A percentile compares a stretch with the other conserved stretches of the same genome.
phyloP scores from a whole-genome alignment of 2,797 vertebrate species.

The Rhabdomys pumilio region DNA sequence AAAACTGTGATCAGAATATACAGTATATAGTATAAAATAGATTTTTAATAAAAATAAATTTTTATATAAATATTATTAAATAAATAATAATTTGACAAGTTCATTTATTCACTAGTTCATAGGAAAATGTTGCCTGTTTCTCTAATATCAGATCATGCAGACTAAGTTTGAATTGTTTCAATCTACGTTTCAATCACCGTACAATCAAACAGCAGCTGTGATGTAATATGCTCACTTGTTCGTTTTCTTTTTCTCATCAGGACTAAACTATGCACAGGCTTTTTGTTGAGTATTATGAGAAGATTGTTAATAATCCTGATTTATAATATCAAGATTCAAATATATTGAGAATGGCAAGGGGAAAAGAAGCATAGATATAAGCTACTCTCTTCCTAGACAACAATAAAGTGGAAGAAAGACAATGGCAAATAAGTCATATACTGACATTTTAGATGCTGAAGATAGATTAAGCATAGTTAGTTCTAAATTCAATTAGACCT shows the following conservation, averaged over 20 bases:
- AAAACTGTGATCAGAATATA: neutral
- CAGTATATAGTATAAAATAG: neutral
- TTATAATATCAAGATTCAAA: conserved; percentile 44
- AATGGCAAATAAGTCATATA: conserved; percentile 10
- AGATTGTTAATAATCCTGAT: neutral
- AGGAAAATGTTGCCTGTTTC: neutral
- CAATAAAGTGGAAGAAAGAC: neutral
- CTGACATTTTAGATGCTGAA: conserved; percentile 21
- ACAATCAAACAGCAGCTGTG: neutral
- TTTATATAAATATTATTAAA: neutral
- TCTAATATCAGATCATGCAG: neutral
- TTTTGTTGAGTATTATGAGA: neutral
- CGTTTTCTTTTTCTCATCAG: neutral
- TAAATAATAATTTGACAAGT: neutral
- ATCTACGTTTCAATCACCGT: neutral
- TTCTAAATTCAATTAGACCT: conserved; percentile 72
- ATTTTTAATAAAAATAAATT: neutral
- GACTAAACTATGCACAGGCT: neutral
- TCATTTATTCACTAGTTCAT: neutral
- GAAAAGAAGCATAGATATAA: neutral
- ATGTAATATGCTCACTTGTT: neutral
- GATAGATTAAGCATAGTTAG: conserved; percentile 52
- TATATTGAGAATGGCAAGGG: neutral
- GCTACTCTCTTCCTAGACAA: neutral
- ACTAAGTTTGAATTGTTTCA: neutral